Base-by-base conservation (phyloP, 2,797 vertebrate genomes). In the Ispidina lecontei region DNA sequence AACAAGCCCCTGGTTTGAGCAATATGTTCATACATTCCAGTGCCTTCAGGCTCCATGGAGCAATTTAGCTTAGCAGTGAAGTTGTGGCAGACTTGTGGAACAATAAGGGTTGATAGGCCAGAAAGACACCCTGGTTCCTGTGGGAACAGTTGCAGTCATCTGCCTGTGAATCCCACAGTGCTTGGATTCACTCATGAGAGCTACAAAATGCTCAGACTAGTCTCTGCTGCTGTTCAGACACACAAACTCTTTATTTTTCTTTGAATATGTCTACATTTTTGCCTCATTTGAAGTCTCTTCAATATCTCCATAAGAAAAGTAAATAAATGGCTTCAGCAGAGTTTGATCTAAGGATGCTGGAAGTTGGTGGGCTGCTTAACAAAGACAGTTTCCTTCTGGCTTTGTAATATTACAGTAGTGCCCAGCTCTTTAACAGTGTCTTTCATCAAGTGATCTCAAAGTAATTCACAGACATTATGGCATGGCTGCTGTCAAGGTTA, bases 201-300 rank as follows among this genome's bases (percentile, higher is more conserved):
- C n/a, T 56, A 26, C 7, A 62, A 1, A 1, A 7, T 4, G 8
- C 49, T 64, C 23, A 37, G 7, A 6, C 3, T 6, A 4, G 7
- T 55, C 9, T 17, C 63, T 78, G 70, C 23, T 77, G 29, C 49
- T 59, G 4, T 35, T 28, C 65, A n/a, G 49, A 28, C 22, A 37
- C 29, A 14, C 7, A 4, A 49, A 10, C 14, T 35, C 67, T 31
- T 44, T 6, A n/a, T 20, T 84, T 77, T 37, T 6, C 21, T 9
- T 41, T n/a, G 31, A 39, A 60, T 71, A 75, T 44, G 46, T 43
- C 20, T n/a, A 7, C 25, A 10, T 11, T 3, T 21, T 68, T 31
- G 11, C n/a, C 21, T 75, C 33, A 21, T 68, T 68, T 70, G 25
- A 84, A 55, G 23, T 33, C 14, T 76, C 28, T 3, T 14, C 2